Conservation (phyloP, 2,113 vertebrate genomes). For the Actenoides hombroni region DNA sequence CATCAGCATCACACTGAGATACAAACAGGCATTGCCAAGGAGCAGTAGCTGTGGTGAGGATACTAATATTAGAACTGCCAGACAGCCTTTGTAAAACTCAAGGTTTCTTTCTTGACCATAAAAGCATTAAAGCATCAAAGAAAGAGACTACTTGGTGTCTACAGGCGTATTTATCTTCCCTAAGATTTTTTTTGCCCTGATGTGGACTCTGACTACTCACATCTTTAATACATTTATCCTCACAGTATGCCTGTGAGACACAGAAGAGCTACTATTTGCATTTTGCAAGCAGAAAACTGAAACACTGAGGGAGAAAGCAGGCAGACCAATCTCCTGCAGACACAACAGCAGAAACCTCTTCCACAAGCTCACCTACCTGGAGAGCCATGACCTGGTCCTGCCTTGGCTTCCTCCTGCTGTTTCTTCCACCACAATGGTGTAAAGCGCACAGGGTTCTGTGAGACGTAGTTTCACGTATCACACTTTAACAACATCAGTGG, state of each 20-base stretch:
- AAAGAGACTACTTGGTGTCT: slow-evolving; percentile 9
- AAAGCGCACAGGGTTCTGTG: rapidly evolving
- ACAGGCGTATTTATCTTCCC: slow-evolving; percentile 5
- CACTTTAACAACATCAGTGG: background rate
- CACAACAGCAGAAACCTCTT: rapidly evolving
- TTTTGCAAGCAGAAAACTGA: background rate
- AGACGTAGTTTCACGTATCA: rapidly evolving
- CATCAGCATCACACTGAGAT: background rate
- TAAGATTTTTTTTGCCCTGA: background rate
- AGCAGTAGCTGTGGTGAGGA: background rate
- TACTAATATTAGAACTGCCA: slow-evolving; percentile 28
- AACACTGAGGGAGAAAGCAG: background rate
- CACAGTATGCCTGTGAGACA: background rate
- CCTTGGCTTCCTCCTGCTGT: background rate
- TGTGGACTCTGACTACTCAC: background rate
- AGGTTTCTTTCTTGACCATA: slow-evolving; percentile 14
- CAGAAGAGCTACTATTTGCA: slow-evolving; percentile 1
- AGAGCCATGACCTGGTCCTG: rapidly evolving
- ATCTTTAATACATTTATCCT: slow-evolving; percentile 20
- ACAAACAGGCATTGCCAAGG: background rate
- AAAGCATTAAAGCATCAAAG: slow-evolving; percentile 47
- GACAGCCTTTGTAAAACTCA: slow-evolving; percentile 15
- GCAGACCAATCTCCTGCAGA: background rate
- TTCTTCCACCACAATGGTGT: too few relatives aligned
- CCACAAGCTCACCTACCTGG: background rate